Evolutionary conservation across 2,113 vertebrate genomes (phyloP).

Genomic region (Leptobrachium ailaonicum): DNA sequence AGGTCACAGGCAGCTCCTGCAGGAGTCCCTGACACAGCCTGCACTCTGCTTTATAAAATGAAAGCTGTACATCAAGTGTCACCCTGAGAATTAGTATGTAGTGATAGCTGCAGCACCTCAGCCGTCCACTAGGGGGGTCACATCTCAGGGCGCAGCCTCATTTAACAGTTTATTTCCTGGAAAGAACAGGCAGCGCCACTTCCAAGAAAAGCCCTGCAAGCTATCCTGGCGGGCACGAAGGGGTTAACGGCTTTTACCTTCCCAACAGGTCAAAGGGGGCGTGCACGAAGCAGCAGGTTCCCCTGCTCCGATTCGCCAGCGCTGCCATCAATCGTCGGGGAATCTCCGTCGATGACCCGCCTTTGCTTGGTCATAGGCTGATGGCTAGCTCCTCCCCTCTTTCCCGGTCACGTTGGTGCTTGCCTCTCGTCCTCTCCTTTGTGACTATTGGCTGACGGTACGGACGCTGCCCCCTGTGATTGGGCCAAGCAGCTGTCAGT

Average conservation of each 20-base stretch:
- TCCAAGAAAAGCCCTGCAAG: no score
- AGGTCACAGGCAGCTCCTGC: no score
- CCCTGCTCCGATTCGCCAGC: background rate
- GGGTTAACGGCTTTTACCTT: constrained; percentile 32
- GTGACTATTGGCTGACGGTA: background rate
- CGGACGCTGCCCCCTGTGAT: constrained; percentile 3
- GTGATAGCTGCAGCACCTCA: background rate
- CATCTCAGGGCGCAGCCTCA: background rate
- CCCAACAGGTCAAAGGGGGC: constrained; percentile 31
- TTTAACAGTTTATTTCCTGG: background rate
- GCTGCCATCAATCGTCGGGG: constrained; percentile 14
- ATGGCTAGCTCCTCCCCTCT: background rate
- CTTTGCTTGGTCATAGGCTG: background rate
- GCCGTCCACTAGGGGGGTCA: background rate
- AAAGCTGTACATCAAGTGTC: no score
- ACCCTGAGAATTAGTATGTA: no score
- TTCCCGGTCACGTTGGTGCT: background rate
- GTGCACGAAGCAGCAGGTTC: background rate
- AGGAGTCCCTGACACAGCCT: no score
- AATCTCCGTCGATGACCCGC: constrained; percentile 10
- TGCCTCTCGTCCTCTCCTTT: background rate
- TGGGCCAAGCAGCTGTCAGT: constrained; percentile 7
- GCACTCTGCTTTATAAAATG: no score
- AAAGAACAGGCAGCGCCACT: background rate
- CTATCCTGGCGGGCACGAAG: background rate